Evolutionary conservation across 2,888 invertebrate species (phyloP), one percentile per base, ranked within the genome.

Genomic region (Stictocephala bisonia): DNA sequence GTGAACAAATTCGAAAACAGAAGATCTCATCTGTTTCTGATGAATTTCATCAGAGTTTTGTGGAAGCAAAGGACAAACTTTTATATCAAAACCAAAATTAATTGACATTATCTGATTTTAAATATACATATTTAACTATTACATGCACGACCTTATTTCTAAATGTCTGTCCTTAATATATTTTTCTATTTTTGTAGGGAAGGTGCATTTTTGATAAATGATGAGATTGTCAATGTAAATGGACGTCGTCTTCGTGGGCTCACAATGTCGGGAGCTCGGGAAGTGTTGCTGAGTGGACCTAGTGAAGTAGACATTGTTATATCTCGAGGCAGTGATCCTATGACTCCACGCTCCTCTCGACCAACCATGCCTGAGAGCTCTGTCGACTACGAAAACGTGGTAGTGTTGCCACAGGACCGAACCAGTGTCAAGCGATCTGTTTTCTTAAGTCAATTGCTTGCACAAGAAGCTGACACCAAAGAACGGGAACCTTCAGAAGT

Each of bases 181-280:
- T n/a, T n/a, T n/a, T n/a, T n/a, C n/a, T n/a, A n/a, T 67, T 69
- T 80, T 85, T 84, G 71, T 84, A 89, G 90, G 79, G 90, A 91
- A 80, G 90, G 90, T 0, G 86, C 89, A 0, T 83, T 93, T 70
- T 86, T 87, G 70, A 87, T 90, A 31, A 91, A 91, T 13, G 92
- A 93, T 81, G 90, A 92, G 81, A 87, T 93, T 26, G 86, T 92
- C 26, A 90, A 91, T 77, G 91, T 92, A 3, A 92, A 92, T 81
- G 92, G 92, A 11, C 87, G 88, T 75, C 85, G 90, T 78, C 85
- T 93, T 60, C 87, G 90, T 3, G 90, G 90, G 60, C 84, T 92
- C 18, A 88, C 87, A 27, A 89, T 90, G 89, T 83, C 87, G 0
- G 89, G 89, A 83, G 90, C 90, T 50, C 87, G 89, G 80, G 89